Evolutionary conservation across 2,888 invertebrate genomes (phyloP).

Genomic region (Dynastes grantii): DNA sequence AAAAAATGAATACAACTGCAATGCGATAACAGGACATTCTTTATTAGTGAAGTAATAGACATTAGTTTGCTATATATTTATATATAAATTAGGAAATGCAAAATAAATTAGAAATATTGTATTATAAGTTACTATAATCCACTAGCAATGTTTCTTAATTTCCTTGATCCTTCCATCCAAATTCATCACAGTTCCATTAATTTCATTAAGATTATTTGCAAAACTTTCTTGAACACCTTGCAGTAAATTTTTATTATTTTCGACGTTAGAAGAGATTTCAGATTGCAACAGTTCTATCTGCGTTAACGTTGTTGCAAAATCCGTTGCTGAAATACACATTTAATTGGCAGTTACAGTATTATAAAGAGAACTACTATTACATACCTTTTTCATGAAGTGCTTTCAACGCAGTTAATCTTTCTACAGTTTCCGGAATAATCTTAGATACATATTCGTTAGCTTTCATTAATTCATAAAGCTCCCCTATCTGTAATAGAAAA

Average conservation of each 20-base stretch:
- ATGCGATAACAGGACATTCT: conserved; percentile 10
- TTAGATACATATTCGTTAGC: conserved; percentile 88
- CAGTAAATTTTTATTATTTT: conserved; percentile 84
- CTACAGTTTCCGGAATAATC: conserved; percentile 84
- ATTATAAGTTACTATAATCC: conserved; percentile 13
- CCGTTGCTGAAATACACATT: conserved; percentile 79
- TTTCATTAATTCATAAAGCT: conserved; percentile 90
- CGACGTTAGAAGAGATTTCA: conserved; percentile 80
- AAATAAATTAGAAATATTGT: conserved; percentile 20
- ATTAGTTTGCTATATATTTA: conserved; percentile 10
- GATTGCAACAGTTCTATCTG: conserved; percentile 86
- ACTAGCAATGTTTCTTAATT: conserved; percentile 71
- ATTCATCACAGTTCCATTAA: conserved; percentile 83
- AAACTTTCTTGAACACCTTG: conserved; percentile 88
- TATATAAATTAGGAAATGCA: conserved; percentile 3
- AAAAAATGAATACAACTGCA: background rate
- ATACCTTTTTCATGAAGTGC: conserved; percentile 92
- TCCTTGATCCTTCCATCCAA: conserved; percentile 83
- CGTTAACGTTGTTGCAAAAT: conserved; percentile 88
- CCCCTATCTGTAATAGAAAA: conserved; percentile 77
- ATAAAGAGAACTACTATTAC: conserved; percentile 41
- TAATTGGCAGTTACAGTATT: conserved; percentile 16
- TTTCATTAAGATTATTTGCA: conserved; percentile 83
- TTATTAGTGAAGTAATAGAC: conserved; percentile 15
- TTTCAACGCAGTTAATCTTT: conserved; percentile 90